These are phyloP conservation scores for Spilogale gracilis DNA, from an alignment of 2,113 vertebrate genomes.

Conservation along the genomic window DNA sequence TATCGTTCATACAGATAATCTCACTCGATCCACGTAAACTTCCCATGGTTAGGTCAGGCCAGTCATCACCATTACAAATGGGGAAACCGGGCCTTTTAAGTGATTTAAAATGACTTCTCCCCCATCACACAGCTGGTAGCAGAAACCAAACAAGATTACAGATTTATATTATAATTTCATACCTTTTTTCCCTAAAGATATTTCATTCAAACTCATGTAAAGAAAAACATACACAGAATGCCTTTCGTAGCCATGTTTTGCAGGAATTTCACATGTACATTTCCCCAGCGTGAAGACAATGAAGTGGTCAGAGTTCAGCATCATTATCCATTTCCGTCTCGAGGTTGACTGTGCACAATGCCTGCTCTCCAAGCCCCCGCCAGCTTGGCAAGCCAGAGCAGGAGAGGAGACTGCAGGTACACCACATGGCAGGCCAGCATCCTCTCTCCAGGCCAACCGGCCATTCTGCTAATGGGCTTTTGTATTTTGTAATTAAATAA, in stretches of 20 bases:
- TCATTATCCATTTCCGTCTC: slow-evolving; percentile 14
- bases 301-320: slow-evolving; percentile 43
- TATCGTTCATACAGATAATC: slow-evolving; percentile 11
- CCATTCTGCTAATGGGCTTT: slow-evolving; percentile 80
- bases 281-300: not conserved
- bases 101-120: slow-evolving; percentile 52
- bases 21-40: slow-evolving; percentile 37
- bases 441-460: slow-evolving; percentile 71
- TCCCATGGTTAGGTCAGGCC: not conserved
- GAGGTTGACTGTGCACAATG: not conserved
- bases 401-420: slow-evolving; percentile 73
- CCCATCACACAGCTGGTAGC: slow-evolving; percentile 20
- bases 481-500: slow-evolving; percentile 84
- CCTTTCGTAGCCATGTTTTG: not conserved
- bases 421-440: slow-evolving; percentile 74
- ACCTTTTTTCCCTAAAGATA: not conserved
- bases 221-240: slow-evolving; percentile 8
- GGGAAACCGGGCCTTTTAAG: not conserved
- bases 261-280: not conserved
- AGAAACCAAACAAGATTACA: slow-evolving; percentile 28
- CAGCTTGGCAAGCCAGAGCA: slow-evolving; percentile 69
- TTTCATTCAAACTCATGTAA: slow-evolving; percentile 51
- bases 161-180: not conserved
- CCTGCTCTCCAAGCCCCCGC: slow-evolving; percentile 50
- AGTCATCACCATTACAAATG: slow-evolving; percentile 17